A percentile compares a stretch with the other conserved stretches of the same genome.
These are phyloP conservation scores for Tenebrosternarchus preto DNA, from an alignment of 2,113 vertebrate species.

Conservation along the genomic window DNA sequence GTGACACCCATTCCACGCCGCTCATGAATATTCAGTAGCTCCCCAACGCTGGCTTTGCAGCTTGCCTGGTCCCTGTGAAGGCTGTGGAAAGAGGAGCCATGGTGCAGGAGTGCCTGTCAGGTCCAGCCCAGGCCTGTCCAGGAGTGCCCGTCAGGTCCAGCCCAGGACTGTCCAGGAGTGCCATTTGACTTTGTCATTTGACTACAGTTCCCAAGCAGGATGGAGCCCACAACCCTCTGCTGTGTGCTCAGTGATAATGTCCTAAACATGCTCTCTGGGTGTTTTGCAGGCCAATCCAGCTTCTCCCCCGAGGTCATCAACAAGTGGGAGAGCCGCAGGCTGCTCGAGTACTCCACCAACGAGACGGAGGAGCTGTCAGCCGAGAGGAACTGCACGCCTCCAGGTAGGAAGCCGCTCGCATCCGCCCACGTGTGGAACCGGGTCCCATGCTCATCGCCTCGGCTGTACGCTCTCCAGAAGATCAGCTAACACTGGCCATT, in stretches of 20 bases:
- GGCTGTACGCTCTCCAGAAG: too few species aligned
- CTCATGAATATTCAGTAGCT: conserved; percentile 53
- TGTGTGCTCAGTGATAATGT: not conserved
- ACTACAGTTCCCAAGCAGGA: not conserved
- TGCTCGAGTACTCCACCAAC: conserved; percentile 79
- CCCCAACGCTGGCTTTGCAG: conserved; percentile 23
- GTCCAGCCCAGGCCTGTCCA: conserved; percentile 2
- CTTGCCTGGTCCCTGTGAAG: conserved; percentile 37
- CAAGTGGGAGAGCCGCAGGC: conserved; percentile 81
- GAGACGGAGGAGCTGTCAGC: conserved; percentile 64
- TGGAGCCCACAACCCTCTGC: not conserved
- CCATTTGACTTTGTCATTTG: too few species aligned
- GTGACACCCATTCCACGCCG: conserved; percentile 48
- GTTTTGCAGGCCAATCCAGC: conserved; percentile 73
- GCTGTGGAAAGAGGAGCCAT: conserved; percentile 26
- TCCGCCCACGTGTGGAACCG: not conserved
- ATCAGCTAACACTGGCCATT: not conserved
- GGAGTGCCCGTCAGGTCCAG: not conserved
- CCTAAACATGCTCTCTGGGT: not conserved
- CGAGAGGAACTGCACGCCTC: conserved; percentile 90
- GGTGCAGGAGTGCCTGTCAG: conserved; percentile 18
- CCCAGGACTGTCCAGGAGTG: not conserved
- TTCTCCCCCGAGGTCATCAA: conserved; percentile 62
- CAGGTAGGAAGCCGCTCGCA: conserved; percentile 76
- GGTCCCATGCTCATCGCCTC: not conserved